A percentile compares a stretch with the other conserved stretches of the same genome.
Conservation (phyloP, 2,113 vertebrate genomes). For the Butorides virescens region DNA sequence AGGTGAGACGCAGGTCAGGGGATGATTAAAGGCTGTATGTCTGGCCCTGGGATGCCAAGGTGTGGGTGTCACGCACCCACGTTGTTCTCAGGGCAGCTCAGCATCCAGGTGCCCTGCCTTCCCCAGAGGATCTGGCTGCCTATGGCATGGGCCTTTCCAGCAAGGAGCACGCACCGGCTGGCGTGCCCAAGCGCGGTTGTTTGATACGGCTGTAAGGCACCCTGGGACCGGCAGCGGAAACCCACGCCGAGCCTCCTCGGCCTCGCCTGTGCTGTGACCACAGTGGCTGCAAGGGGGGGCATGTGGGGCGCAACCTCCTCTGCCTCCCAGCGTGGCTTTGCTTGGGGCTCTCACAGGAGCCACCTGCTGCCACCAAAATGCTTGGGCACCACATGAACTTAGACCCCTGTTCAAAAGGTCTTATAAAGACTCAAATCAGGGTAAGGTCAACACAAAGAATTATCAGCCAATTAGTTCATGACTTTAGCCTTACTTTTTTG, state of each 20-base stretch:
- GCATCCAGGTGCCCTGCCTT: background rate
- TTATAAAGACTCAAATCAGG: background rate
- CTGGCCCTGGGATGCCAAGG: background rate
- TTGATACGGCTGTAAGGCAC: background rate
- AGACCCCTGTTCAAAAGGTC: background rate
- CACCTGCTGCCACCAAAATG: background rate
- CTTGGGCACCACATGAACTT: background rate
- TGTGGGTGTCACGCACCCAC: background rate
- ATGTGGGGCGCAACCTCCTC: rapidly evolving
- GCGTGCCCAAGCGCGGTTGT: background rate
- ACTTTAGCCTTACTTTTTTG: background rate
- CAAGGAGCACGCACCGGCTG: rapidly evolving
- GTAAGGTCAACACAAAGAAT: background rate
- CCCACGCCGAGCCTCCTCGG: rapidly evolving
- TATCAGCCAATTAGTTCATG: background rate
- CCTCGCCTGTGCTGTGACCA: background rate
- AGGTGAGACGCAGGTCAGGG: conserved; percentile 6
- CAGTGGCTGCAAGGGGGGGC: no score
- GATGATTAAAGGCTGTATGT: conserved; percentile 9
- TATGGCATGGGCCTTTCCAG: background rate
- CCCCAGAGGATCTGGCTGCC: background rate
- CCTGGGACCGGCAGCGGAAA: background rate
- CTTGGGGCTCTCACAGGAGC: background rate
- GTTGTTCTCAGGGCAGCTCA: background rate
- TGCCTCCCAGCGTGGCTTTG: background rate